Conservation (phyloP, 2,113 vertebrate species). For the Gasterosteus aculeatus region DNA sequence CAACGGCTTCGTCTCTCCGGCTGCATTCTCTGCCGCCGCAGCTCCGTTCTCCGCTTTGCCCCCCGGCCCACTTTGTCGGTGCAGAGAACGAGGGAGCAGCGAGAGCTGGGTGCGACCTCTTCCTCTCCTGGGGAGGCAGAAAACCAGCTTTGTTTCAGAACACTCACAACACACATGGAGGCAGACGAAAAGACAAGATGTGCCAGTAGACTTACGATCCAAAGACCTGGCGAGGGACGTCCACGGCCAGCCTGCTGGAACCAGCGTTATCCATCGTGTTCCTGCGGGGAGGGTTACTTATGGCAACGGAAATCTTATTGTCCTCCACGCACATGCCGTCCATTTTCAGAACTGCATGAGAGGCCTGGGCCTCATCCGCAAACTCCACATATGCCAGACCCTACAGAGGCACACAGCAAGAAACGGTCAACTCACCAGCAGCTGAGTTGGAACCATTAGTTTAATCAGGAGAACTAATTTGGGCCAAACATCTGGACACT, state of each 20-base stretch:
- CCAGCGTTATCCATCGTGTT: conserved; percentile 76
- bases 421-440: background rate
- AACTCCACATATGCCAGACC: conserved; percentile 97
- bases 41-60: conserved; percentile 89
- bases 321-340: conserved; percentile 85
- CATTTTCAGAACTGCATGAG: conserved; percentile 93
- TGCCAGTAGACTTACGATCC: conserved; percentile 87
- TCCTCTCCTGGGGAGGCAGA: conserved; percentile 83
- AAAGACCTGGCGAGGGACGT: conserved; percentile 79
- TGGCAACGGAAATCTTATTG: conserved; percentile 90
- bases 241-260: conserved; percentile 42
- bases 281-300: conserved; percentile 93
- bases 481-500: background rate
- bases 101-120: conserved; percentile 94
- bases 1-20: conserved; percentile 82
- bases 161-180: background rate
- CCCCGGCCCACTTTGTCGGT: conserved; percentile 77
- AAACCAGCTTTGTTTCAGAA: background rate
- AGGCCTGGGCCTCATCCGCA: conserved; percentile 89
- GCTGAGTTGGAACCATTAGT: background rate
- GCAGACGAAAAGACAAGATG: background rate
- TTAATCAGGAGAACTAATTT: background rate
- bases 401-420: conserved; percentile 70
- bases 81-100: conserved; percentile 90
- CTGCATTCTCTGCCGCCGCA: conserved; percentile 30